Evolutionary conservation across 1,140 invertebrate species (phyloP).

Genomic region (Stegodyphus mimosarum): DNA sequence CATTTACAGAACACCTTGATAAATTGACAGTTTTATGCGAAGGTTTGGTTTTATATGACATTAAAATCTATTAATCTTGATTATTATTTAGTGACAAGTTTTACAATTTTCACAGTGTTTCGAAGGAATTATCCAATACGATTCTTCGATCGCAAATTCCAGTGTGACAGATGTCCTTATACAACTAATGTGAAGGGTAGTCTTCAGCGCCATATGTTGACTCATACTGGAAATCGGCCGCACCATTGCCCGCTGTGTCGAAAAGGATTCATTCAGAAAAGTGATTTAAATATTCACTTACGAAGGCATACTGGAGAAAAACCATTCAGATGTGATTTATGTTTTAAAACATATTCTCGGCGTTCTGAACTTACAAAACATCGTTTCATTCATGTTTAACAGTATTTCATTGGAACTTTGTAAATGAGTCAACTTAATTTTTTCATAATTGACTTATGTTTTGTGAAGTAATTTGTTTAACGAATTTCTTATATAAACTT

Average conservation of each 20-base stretch:
- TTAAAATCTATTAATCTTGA: too few relatives aligned
- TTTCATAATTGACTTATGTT: too few relatives aligned
- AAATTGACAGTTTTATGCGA: too few relatives aligned
- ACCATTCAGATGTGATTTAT: slow-evolving; percentile 1
- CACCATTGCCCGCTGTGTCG: slow-evolving; percentile 74
- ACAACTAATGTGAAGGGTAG: slow-evolving; percentile 75
- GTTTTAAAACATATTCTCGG: slow-evolving; percentile 48
- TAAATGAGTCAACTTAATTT: too few relatives aligned
- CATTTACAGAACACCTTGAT: too few relatives aligned
- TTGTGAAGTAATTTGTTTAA: too few relatives aligned
- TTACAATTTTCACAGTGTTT: not conserved
- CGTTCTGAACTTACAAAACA: not conserved
- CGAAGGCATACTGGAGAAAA: slow-evolving; percentile 10
- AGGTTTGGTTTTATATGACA: too few relatives aligned
- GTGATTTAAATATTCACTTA: not conserved
- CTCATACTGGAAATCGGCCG: slow-evolving; percentile 97
- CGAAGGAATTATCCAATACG: not conserved
- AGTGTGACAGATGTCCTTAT: slow-evolving; percentile 7
- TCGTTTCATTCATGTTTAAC: not conserved
- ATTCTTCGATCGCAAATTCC: not conserved
- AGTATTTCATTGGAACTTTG: not conserved
- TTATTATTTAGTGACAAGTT: not conserved
- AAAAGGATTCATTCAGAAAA: not conserved
- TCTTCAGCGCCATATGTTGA: slow-evolving; percentile 95
- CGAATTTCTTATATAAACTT: too few relatives aligned